Base-by-base conservation (phyloP, 2,888 invertebrate species). In the Pristionchus maxplancki region DNA sequence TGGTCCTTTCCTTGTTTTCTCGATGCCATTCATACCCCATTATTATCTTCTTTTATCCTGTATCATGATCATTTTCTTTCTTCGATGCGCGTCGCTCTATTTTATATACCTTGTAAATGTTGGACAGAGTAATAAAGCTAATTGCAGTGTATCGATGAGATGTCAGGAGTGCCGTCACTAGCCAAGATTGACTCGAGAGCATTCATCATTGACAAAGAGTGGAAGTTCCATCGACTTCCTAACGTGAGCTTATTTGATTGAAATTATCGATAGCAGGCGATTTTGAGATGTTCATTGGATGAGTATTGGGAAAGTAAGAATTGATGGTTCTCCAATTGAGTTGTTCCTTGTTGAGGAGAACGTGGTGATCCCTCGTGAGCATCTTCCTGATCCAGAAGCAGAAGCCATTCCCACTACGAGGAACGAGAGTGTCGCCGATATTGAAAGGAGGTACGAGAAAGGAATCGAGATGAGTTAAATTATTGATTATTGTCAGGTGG, bases 371-470 rank as follows among this genome's bases (percentile, higher is more conserved):
- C 91, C 92, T 24, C 90, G 92, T 28, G 90, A 91, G n/a, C 91
- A 91, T 50, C 88, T 91, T 37, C 93, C 93, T 15, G 93, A 93
- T 87, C 90, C 90, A 28, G 93, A 93, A 37, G 89, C 91, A 24
- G 93, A 93, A 53, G 71, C 92, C 11, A 89, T 91, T 50, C 91
- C 92, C n/a, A 89, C 89, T n/a, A 89, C 88, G 28, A 82, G 78
- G 31, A 81, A 82, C 82, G 82, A 88, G 83, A 81, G 78, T 62
- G 81, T 64, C 0, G 81, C 81, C 17, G 81, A 88, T 78, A 44
- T 58, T 37, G 78, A 88, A 58, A 88, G 88, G 44, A 88, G 62
- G 88, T 88, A 58, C 17, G 48, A 24, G 28, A n/a, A 20, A 15
- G 15, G 13, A 15, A 34, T n/a, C 0, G 50, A 1, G 31, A 40